These are phyloP conservation scores for Pedionomus torquatus DNA, from an alignment of 2,113 vertebrate species.

Conservation along the genomic window DNA sequence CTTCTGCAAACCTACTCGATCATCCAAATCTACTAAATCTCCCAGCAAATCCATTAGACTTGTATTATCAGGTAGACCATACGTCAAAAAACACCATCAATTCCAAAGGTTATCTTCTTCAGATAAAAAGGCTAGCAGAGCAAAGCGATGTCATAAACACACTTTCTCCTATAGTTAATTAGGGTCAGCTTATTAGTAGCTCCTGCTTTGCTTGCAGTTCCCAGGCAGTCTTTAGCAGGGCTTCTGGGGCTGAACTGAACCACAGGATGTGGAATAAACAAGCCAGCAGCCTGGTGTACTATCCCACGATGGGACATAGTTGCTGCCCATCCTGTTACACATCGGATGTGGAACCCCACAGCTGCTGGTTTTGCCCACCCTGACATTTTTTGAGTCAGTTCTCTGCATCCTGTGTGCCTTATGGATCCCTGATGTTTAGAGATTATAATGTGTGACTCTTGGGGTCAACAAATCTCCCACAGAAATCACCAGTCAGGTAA, in stretches of 20 bases:
- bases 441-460: background rate
- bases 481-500: background rate
- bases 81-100: background rate
- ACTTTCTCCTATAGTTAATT: background rate
- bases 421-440: background rate
- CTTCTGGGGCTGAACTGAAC: background rate
- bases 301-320: background rate
- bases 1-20: background rate
- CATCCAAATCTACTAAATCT: background rate
- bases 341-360: accelerated
- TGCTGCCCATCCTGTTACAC: background rate
- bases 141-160: background rate
- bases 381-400: background rate
- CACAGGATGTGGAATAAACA: background rate
- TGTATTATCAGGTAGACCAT: background rate
- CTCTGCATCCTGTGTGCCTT: background rate
- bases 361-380: background rate
- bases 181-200: background rate
- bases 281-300: background rate
- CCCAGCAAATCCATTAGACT: background rate
- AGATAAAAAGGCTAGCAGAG: background rate
- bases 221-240: background rate
- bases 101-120: background rate
- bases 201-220: background rate
- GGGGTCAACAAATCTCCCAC: background rate